Conservation (phyloP, 2,113 vertebrate species). For the Bubo blakistoni region DNA sequence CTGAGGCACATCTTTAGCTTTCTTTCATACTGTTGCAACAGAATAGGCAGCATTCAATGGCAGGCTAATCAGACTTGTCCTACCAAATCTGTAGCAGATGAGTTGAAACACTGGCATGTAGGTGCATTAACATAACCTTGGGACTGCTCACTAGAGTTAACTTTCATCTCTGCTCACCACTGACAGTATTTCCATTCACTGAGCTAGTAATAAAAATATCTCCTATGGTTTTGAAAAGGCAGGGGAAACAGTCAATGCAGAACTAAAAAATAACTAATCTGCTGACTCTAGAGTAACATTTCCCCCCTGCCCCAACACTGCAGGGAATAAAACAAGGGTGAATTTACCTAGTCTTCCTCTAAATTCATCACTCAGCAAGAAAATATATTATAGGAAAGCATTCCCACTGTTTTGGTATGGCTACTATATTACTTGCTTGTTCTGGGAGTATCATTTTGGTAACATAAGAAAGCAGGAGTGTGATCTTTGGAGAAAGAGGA, state of each 20-base stretch:
- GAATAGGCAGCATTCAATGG: not conserved
- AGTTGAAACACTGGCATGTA: not conserved
- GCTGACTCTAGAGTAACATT: not conserved
- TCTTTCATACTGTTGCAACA: not conserved
- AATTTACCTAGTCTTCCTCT: not conserved
- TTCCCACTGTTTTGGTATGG: not conserved
- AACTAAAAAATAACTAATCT: not conserved
- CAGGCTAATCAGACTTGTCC: not conserved
- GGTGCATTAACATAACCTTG: not conserved
- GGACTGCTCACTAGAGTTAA: not conserved
- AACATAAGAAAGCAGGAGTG: not conserved
- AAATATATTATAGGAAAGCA: not conserved
- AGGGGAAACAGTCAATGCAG: not conserved
- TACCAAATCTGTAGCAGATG: not conserved
- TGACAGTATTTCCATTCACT: not conserved
- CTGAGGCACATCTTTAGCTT: not conserved
- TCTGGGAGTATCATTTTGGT: not conserved
- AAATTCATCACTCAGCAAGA: not conserved
- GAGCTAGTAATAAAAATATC: not conserved
- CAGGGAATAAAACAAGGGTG: not conserved
- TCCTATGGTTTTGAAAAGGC: not conserved
- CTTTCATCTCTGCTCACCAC: not conserved
- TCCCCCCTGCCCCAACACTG: fast-evolving
- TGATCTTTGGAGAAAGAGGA: not conserved
- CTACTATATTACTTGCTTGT: not conserved